A percentile compares a stretch with the other conserved stretches of the same genome.
These are phyloP conservation scores for Dorcus parallelipipedus DNA, from an alignment of 2,888 invertebrate species.

Conservation along the genomic window DNA sequence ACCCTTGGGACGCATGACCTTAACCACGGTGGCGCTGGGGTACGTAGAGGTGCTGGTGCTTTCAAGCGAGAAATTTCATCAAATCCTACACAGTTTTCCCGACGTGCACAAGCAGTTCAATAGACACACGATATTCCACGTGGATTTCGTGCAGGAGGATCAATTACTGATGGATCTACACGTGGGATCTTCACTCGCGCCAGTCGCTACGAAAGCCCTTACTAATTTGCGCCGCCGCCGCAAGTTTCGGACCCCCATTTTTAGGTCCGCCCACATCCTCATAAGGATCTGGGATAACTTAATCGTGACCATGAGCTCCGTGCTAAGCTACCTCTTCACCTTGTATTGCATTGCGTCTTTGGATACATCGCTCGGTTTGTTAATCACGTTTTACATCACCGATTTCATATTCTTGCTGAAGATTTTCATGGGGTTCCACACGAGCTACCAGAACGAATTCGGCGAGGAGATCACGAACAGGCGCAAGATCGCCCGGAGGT, in stretches of 20 bases:
- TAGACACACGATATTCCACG: constrained; percentile 20
- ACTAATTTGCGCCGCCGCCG: neutral
- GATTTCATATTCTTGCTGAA: constrained; percentile 25
- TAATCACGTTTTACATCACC: constrained; percentile 15
- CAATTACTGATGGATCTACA: neutral
- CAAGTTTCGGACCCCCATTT: neutral
- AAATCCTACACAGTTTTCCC: constrained; percentile 23
- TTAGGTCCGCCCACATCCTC: neutral
- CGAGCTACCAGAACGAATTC: constrained; percentile 25
- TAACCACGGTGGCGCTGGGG: constrained; percentile 30
- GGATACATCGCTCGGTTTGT: constrained; percentile 3
- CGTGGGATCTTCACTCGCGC: neutral
- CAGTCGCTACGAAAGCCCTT: neutral
- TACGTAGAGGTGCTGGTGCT: constrained; percentile 28
- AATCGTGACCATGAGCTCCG: constrained; percentile 3
- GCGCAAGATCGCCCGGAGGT: constrained; percentile 20
- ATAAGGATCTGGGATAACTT: constrained; percentile 9
- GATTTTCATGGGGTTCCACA: constrained; percentile 27
- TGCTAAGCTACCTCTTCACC: constrained; percentile 9
- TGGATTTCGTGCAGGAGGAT: constrained; percentile 19
- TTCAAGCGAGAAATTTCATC: constrained; percentile 20
- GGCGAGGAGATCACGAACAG: constrained; percentile 22
- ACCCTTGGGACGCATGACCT: constrained; percentile 20
- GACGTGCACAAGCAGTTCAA: constrained; percentile 15
- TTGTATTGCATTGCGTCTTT: constrained; percentile 8